Evolutionary conservation across 2,888 invertebrate species (phyloP), one percentile per base, ranked within the genome.

Genomic region (Pseudococcus jackbeardsleyi): DNA sequence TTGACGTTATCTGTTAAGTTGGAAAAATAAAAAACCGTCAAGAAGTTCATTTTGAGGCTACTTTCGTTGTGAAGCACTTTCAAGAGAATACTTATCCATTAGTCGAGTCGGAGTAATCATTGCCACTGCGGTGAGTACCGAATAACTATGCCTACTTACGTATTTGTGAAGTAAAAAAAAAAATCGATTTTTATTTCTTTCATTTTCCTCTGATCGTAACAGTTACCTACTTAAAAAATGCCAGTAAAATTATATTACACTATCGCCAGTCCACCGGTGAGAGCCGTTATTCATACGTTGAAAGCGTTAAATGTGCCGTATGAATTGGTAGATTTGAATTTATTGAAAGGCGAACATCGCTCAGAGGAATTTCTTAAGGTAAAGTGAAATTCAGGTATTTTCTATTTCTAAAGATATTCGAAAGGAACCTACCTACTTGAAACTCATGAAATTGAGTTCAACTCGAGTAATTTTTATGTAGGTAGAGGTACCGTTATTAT

Each of bases 211-310:
- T 12, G 3, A 12, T 4, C 11, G 22, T 26, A 12, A 26, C 26
- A 1, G 11, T 26, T 42, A 42, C 9, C 26, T 68, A 26, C 17
- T 77, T 17, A 72, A 22, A 64, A 33, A 19, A 86, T 68, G 68
- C 33, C 68, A 15, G n/a, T 86, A 12, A 86, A 72, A 86, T 77
- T 86, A 19, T 86, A 86, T 15, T 86, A n/a, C 46, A 68, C 42
- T 5, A n/a, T 86, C 39, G 77, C 77, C 15, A 86, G 86, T 19
- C 86, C 86, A 17, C 77, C 86, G 11, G 68, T 77, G 1, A 68
- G 86, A 86, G 68, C 86, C 15, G 86, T 86, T 12, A 48, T 68
- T n/a, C 68, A 64, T 22, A 86, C 86, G 7, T 26, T 86, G 42
- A 72, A 86, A 22, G n/a, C 64, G 3, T 86, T 86, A 46, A 33